Evolutionary conservation across 2,113 vertebrate genomes (phyloP).

Genomic region (Daubentonia madagascariensis): DNA sequence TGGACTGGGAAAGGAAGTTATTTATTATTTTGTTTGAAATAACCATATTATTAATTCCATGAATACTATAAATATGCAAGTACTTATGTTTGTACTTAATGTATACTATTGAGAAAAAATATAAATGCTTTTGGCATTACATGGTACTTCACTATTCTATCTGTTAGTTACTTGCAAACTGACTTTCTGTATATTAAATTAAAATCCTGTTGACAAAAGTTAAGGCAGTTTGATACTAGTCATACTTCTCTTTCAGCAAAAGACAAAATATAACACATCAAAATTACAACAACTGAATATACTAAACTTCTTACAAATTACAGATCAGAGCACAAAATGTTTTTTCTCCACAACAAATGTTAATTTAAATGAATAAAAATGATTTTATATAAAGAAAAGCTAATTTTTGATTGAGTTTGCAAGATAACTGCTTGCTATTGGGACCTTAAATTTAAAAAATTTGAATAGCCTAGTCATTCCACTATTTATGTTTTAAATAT

Average conservation of each 20-base stretch:
- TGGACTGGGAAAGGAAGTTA: background rate
- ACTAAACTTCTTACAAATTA: background rate
- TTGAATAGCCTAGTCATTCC: background rate
- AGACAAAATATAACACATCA: background rate
- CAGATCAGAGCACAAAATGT: background rate
- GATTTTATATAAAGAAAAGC: background rate
- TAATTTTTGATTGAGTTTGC: background rate
- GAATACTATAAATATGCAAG: background rate
- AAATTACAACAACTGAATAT: constrained; percentile 20
- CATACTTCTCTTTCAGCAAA: background rate
- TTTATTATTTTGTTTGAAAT: constrained; percentile 48
- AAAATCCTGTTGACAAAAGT: constrained; percentile 33
- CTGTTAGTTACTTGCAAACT: background rate
- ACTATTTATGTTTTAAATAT: background rate
- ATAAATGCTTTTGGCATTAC: background rate
- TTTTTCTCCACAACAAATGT: constrained; percentile 8
- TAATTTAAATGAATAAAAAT: constrained; percentile 10
- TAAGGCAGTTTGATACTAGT: background rate
- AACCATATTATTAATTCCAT: background rate
- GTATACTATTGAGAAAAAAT: background rate
- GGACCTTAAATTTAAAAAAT: background rate
- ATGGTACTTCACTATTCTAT: background rate
- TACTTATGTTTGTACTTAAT: constrained; percentile 3
- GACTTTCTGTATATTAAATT: background rate
- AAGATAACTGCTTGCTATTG: background rate